These are phyloP conservation scores for Drosophila imparisetae DNA, from an alignment of 2,888 invertebrate genomes.

Conservation along the genomic window DNA sequence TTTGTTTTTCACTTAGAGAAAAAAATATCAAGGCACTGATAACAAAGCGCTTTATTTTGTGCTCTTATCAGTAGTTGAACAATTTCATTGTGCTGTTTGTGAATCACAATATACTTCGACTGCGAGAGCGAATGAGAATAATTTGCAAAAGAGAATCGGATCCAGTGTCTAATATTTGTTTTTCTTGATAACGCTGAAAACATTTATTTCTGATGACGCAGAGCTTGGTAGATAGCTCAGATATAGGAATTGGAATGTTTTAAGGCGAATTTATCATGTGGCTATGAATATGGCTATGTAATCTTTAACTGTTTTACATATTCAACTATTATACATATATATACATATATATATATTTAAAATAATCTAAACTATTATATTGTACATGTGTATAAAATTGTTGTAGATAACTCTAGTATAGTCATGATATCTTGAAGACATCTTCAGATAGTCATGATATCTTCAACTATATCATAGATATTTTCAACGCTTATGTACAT, in stretches of 20 bases:
- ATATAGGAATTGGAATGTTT: neutral
- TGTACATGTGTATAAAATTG: neutral
- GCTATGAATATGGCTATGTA: neutral
- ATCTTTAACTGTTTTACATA: neutral
- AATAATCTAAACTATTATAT: neutral
- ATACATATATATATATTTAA: neutral
- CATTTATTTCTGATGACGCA: slow-evolving; percentile 17
- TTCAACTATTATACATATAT: neutral
- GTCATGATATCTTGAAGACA: neutral
- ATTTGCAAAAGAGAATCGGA: slow-evolving; percentile 13
- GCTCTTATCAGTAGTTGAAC: slow-evolving; percentile 44
- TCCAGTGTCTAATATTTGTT: slow-evolving; percentile 27
- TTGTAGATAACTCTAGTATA: neutral
- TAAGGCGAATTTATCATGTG: neutral
- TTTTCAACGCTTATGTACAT: neutral
- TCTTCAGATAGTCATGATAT: neutral
- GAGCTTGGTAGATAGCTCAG: neutral
- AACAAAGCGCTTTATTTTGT: slow-evolving; percentile 12
- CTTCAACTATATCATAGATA: neutral
- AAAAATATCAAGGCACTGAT: slow-evolving; percentile 27
- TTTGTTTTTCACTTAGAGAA: slow-evolving; percentile 27
- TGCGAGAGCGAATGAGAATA: slow-evolving; percentile 19
- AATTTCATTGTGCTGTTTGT: slow-evolving; percentile 32
- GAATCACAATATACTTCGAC: slow-evolving; percentile 21
- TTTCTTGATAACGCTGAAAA: slow-evolving; percentile 20